Evolutionary conservation across 2,797 vertebrate species (phyloP), one percentile per base, ranked within the genome.

Genomic region (Aulostomus chinensis): DNA sequence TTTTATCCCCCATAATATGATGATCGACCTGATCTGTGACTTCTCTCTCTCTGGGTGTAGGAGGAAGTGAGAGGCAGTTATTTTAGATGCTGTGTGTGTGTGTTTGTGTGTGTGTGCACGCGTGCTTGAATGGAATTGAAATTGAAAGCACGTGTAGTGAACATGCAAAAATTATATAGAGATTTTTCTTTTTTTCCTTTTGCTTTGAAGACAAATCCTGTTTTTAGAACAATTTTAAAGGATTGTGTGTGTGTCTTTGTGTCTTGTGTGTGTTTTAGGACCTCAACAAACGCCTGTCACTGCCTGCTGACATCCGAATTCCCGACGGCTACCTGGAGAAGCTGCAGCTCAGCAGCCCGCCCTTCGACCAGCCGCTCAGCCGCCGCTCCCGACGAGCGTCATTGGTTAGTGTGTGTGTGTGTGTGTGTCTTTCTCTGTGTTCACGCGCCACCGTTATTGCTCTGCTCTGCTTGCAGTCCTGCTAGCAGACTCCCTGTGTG

Each of bases 321-420:
- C 97, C 97, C 1, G 97, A 99, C 54, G 95, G 94, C 2, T 99
- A 98, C 83, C 90, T 99, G 78, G 94, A 98, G 88, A 99, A 98
- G 74, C 43, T 98, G 41, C 96, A 99, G 87, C 92, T 99, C 37
- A 96, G 90, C 86, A 98, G 96, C 80, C 96, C 95, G 0, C 89
- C 94, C 0, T 99, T 98, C 32, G 94, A 98, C 81, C 96, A 96
- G 58, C 97, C 96, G 0, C 94, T 98, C 90, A 98, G 96, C 63
- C 90, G 88, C n/a, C 90, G 94, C 9, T 70, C 84, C 8, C 84
- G 86, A 26, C 59, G 84, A 49, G 84, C 83, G 16, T 86, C 83
- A 0, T 76, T 86, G 82, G 85, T 85, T 38, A 72, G 61, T 72
- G 45, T 29, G 8, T 26, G 13, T 38, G 10, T n/a, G 21, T 11